Base-by-base conservation (phyloP, 2,888 invertebrate genomes). In the Cataglyphis livida region DNA sequence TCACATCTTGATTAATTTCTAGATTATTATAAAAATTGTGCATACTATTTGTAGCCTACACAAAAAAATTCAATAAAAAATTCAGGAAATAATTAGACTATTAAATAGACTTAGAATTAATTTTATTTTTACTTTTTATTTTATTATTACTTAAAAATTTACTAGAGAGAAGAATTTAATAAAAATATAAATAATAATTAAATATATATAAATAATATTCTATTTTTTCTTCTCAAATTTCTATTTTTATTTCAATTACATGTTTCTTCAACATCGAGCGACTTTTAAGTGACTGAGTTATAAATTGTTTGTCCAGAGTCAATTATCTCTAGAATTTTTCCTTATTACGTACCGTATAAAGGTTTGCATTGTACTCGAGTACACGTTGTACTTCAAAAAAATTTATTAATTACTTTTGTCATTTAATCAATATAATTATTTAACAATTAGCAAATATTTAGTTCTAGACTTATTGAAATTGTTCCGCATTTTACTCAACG, bases 291-390 rank as follows among this genome's bases (percentile, higher is more conserved):
- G 7, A 44, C 21, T 10, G 3, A 57, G 25, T 44, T 32, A 18
- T 54, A 76, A 62, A 78, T 78, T 74, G 70, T 88, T 88, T 88
- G 35, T 71, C 44, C 18, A 5, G 59, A 59, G 5, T 71, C 78
- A 71, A n/a, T 61, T 79, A 71, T 79, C 35, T 78, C 21, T 21
- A 10, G 18, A 76, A 68, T 68, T 57, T 15, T 54, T 68, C n/a
- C 12, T 68, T n/a, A 41, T 70, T 44, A 41, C 9, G 18, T 5
- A 44, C 44, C 5, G 4, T 3, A 25, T 28, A 15, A 1, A 62
- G 28, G 15, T 35, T 66, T 28, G 15, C 21, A 35, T 4, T 3
- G 15, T 15, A 21, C 0, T 1, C 7, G 4, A 21, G 1, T 4
- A 35, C 15, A 21, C 54, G 6, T 18, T 32, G 10, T 48, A 44